Evolutionary conservation across 2,888 invertebrate genomes (phyloP), one percentile per base, ranked within the genome.

Genomic region (Chironomus tentans): DNA sequence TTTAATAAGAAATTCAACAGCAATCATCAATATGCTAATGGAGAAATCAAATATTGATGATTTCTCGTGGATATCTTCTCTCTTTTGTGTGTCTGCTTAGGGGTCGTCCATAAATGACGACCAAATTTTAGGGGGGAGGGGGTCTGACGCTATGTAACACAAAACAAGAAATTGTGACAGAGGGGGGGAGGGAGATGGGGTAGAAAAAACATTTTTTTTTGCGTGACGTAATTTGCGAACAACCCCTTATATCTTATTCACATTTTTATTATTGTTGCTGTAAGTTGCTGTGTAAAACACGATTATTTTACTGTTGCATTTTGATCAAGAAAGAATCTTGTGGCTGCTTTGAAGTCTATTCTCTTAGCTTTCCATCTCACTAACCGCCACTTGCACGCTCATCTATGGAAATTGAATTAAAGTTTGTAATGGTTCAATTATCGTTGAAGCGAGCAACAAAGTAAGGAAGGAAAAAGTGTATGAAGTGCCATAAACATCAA

Each of bases 391-490:
- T 68, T 68, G 62, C 21, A 21, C 10, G 18, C 10, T 65, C 65
- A 65, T 13, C 65, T 21, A 70, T 10, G 21, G 24, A 62, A 72
- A 72, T 72, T 72, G 72, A 72, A 72, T 72, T 61, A 18, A 72
- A 61, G 71, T 61, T 62, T 50, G 72, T 72, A 72, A 72, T 72
- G 72, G 72, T 72, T 72, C 72, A 72, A 72, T 72, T 72, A 72
- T 21, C 15, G 46, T 72, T 72, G 47, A 70, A 70, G 70, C 70
- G 24, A 71, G 56, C 22, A 71, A 46, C 38, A 38, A 38, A 38
- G 38, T 38, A 28, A 10, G 38, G 24, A 2, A 71, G 10, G 46
- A 61, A 61, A 62, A 38, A 62, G 62, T 62, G 50, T 38, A 46
- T 13, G 13, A 15, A 72, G 72, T 21, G 62, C 56, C 15, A 61